Evolutionary conservation across 2,113 vertebrate genomes (phyloP).

Genomic region (Cinclus mexicanus): DNA sequence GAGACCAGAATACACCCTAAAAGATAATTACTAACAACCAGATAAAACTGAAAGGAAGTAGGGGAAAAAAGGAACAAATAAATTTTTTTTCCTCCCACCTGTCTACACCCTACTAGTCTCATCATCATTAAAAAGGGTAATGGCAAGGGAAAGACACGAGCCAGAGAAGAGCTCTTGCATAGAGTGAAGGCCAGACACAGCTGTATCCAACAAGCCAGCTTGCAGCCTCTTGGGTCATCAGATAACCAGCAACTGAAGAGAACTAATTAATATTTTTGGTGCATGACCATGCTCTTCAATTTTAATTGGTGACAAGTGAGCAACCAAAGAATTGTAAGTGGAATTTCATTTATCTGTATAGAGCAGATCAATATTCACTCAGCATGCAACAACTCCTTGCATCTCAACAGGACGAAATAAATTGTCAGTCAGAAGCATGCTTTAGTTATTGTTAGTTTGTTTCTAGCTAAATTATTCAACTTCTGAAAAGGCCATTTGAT

Average conservation of each 20-base stretch:
- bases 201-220: background rate
- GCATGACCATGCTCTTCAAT: slow-evolving; percentile 24
- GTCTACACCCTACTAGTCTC: background rate
- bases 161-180: background rate
- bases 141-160: background rate
- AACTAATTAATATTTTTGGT: slow-evolving; percentile 39
- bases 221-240: background rate
- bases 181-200: background rate
- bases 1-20: background rate
- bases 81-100: rapidly evolving
- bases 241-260: background rate
- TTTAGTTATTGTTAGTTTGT: slow-evolving; percentile 57
- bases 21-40: background rate
- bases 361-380: slow-evolving; percentile 75
- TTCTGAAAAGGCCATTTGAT: slow-evolving; percentile 75
- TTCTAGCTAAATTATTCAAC: slow-evolving; percentile 70
- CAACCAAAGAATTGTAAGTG: slow-evolving; percentile 62
- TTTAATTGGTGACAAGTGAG: slow-evolving; percentile 72
- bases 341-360: slow-evolving; percentile 71
- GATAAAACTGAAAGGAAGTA: background rate
- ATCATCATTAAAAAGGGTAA: rapidly evolving
- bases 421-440: slow-evolving; percentile 68
- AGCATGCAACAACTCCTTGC: slow-evolving; percentile 49
- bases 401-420: slow-evolving; percentile 69
- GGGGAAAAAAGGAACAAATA: background rate